A percentile compares a stretch with the other conserved stretches of the same genome.
phyloP scores from a whole-genome alignment of 2,113 vertebrate genomes.

The Jaculus jaculus region DNA sequence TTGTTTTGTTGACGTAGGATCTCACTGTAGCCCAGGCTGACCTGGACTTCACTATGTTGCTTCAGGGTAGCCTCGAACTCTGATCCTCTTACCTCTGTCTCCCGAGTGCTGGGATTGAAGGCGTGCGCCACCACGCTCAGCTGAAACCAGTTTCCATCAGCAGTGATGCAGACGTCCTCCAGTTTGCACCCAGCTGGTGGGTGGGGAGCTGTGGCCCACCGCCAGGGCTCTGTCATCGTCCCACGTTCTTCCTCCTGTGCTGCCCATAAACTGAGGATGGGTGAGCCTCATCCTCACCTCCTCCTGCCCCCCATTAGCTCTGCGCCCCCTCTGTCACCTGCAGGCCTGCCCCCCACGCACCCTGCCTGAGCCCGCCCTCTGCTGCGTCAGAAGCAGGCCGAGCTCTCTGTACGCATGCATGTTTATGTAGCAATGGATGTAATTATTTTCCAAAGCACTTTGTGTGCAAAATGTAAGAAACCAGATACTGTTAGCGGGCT shows the following conservation, averaged over 20 bases:
- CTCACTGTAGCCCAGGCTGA: no score
- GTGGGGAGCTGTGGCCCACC: background rate
- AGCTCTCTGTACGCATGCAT: background rate
- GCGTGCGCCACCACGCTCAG: no score
- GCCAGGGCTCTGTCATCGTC: background rate
- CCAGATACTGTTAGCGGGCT: background rate
- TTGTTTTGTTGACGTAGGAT: no score
- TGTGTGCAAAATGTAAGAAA: background rate
- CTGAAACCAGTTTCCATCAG: background rate
- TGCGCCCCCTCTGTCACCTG: no score
- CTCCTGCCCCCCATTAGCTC: no score
- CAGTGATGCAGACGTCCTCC: background rate
- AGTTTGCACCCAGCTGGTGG: accelerated
- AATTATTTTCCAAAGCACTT: background rate
- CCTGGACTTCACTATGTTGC: no score
- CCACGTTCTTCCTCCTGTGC: background rate
- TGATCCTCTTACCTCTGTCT: no score
- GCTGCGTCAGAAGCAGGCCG: background rate
- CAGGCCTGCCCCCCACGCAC: background rate
- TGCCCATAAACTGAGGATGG: background rate
- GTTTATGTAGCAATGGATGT: background rate
- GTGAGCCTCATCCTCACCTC: background rate
- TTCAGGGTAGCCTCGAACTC: no score
- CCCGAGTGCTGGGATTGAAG: no score
- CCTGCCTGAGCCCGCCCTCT: background rate